Percentiles rank a stretch among this genome's conserved stretches.
These are phyloP conservation scores for Teleogryllus oceanicus DNA, from an alignment of 2,888 invertebrate species.

Conservation along the genomic window DNA sequence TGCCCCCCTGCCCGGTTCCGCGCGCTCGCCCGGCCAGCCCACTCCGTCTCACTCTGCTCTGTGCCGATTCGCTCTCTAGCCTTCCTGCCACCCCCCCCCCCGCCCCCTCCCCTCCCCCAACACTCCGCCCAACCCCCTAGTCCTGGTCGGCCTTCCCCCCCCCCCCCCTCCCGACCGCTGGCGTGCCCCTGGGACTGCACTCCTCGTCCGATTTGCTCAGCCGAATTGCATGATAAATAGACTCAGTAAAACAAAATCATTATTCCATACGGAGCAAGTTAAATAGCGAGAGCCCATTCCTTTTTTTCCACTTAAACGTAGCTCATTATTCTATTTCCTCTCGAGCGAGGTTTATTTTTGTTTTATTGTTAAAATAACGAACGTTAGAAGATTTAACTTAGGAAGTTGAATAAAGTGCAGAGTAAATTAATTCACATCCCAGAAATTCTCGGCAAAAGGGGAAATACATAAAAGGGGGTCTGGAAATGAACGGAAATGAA, in stretches of 20 bases:
- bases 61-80: too few species aligned
- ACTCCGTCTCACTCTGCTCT: too few species aligned
- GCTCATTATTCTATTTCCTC: conserved; percentile 18
- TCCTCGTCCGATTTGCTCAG: neutral
- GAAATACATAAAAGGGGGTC: neutral
- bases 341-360: neutral
- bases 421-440: conserved; percentile 18
- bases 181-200: neutral
- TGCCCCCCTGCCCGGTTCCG: too few species aligned
- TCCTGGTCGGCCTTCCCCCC: too few species aligned
- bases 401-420: conserved; percentile 1
- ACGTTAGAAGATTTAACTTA: conserved; percentile 4
- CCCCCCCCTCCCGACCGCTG: neutral
- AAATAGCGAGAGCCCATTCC: neutral
- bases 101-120: too few species aligned
- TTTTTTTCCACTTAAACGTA: neutral
- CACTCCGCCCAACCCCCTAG: too few species aligned
- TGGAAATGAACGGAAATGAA: conserved; percentile 10
- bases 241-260: neutral
- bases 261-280: neutral
- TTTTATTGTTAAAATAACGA: conserved; percentile 11
- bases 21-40: too few species aligned
- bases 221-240: conserved; percentile 4
- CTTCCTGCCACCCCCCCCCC: too few species aligned
- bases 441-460: neutral